These are phyloP conservation scores for Sussaba pulchella DNA, from an alignment of 2,888 invertebrate species.

Conservation along the genomic window DNA sequence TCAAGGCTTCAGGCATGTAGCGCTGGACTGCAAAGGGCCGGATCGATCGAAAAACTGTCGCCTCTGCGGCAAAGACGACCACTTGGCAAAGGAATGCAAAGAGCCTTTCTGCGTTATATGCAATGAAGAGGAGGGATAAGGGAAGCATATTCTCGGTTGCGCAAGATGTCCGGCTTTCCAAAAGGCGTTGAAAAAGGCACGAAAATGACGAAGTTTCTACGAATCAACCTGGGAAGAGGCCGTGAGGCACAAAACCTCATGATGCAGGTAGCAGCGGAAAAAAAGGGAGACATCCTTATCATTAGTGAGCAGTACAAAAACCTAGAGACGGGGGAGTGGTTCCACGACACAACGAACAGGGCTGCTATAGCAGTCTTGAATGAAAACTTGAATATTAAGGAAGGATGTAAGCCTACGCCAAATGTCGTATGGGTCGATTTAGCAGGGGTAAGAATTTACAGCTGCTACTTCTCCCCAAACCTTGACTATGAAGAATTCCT, in stretches of 20 bases:
- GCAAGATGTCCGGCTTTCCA: slow-evolving; percentile 54
- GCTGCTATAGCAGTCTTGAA: background rate
- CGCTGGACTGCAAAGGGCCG: slow-evolving; percentile 49
- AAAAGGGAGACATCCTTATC: background rate
- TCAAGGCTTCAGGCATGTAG: slow-evolving; percentile 60
- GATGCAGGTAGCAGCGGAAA: slow-evolving; percentile 39
- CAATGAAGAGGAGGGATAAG: slow-evolving; percentile 10
- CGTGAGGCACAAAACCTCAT: too few relatives aligned
- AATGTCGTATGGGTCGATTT: slow-evolving; percentile 38
- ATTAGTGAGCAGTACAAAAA: background rate
- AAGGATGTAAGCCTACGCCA: background rate
- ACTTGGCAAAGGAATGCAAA: slow-evolving; percentile 54
- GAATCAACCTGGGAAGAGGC: too few relatives aligned
- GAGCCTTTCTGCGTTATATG: slow-evolving; percentile 56
- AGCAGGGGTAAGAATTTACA: too few relatives aligned
- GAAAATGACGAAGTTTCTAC: too few relatives aligned
- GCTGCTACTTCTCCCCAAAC: too few relatives aligned
- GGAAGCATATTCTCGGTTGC: slow-evolving; percentile 48
- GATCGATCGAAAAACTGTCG: slow-evolving; percentile 60
- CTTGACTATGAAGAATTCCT: slow-evolving; percentile 28
- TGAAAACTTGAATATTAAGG: background rate
- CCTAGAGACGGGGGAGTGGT: background rate
- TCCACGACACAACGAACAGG: background rate
- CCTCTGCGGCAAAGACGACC: slow-evolving; percentile 61
- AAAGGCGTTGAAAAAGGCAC: slow-evolving; percentile 49